Evolutionary conservation across 2,113 vertebrate genomes (phyloP).

Genomic region (Coracopsis vasa): DNA sequence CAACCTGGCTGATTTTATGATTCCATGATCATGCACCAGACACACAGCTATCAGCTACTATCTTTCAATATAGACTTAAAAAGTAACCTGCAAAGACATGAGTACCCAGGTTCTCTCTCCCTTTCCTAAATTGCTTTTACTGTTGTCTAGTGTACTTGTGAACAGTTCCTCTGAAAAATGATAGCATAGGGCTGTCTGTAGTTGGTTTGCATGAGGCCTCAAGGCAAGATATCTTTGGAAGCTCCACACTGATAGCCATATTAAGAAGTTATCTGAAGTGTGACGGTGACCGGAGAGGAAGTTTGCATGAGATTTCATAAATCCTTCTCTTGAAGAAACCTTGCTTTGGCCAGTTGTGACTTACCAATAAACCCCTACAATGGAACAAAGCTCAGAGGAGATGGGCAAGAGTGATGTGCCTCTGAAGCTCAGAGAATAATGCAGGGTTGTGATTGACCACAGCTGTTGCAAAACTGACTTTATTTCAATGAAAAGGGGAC

Average conservation of each 20-base stretch:
- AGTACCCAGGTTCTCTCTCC: neutral
- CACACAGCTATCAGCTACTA: neutral
- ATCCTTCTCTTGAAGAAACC: neutral
- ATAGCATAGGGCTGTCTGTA: neutral
- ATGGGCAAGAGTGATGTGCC: neutral
- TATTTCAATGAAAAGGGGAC: neutral
- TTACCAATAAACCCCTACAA: neutral
- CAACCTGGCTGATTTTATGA: neutral
- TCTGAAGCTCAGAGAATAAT: neutral
- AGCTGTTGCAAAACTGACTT: neutral
- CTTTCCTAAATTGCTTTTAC: neutral
- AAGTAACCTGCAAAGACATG: neutral
- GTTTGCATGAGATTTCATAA: neutral
- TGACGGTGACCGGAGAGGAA: neutral
- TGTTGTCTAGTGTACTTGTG: neutral
- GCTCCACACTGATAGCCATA: neutral
- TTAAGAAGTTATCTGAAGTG: neutral
- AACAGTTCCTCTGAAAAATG: neutral
- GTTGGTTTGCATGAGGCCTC: neutral
- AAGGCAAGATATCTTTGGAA: neutral
- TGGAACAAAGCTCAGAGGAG: neutral
- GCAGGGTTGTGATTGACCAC: neutral
- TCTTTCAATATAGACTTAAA: neutral
- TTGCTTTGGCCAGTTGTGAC: neutral
- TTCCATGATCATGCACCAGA: neutral